These are phyloP conservation scores for Homarus gammarus DNA, from an alignment of 2,888 invertebrate species.

Conservation along the genomic window DNA sequence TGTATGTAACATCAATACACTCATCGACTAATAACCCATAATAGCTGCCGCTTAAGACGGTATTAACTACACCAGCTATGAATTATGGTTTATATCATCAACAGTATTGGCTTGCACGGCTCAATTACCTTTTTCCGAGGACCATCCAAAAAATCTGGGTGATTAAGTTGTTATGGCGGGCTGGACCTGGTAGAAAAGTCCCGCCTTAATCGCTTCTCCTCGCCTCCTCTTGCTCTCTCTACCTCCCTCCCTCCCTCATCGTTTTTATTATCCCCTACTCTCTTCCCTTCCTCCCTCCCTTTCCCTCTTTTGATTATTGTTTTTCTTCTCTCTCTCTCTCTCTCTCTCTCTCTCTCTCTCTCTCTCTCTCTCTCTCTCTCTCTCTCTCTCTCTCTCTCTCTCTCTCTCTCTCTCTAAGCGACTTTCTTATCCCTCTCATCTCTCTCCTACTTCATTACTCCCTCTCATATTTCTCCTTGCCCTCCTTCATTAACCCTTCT, in stretches of 20 bases:
- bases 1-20: too few species aligned
- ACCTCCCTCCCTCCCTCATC: not conserved
- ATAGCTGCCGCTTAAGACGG: not conserved
- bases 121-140: constrained; percentile 1
- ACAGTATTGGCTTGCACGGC: not conserved
- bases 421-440: not conserved
- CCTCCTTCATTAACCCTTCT: not conserved
- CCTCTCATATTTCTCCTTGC: not conserved
- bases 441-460: not conserved
- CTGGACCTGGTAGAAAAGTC: not conserved
- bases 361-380: not conserved
- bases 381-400: not conserved
- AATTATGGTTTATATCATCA: not conserved
- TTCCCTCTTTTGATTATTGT: too few species aligned
- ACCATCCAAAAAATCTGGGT: not conserved
- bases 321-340: not conserved
- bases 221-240: too few species aligned
- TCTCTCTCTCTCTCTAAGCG: not conserved
- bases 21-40: not conserved
- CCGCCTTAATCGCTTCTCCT: not conserved
- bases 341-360: not conserved
- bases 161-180: not conserved
- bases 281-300: not conserved
- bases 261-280: not conserved
- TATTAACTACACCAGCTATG: not conserved